These are phyloP conservation scores for Andrena flavipes DNA, from an alignment of 2,888 invertebrate species.

Conservation along the genomic window DNA sequence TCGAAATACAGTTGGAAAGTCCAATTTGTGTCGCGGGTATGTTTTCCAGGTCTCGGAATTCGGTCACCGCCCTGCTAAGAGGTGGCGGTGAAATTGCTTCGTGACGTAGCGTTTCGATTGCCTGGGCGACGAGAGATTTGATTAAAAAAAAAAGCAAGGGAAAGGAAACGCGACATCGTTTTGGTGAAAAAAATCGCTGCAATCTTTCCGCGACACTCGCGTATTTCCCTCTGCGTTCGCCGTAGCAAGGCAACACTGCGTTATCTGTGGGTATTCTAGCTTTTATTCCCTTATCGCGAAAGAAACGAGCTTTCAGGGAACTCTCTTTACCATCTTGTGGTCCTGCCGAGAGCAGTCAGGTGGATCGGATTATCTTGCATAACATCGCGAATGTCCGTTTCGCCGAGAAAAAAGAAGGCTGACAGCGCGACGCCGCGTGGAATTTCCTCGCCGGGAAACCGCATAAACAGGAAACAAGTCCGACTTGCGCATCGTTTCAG, in stretches of 20 bases:
- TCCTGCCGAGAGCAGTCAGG: not conserved
- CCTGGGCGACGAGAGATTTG: not conserved
- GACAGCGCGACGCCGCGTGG: not conserved
- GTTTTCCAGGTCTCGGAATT: not conserved
- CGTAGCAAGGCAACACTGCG: not conserved
- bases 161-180: not conserved
- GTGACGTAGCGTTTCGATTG: constrained; percentile 6
- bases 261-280: not conserved
- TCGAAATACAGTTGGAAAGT: not conserved
- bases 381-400: constrained; percentile 40
- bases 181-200: not conserved
- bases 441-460: not conserved
- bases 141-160: not conserved
- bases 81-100: constrained; percentile 27
- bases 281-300: constrained; percentile 34
- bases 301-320: constrained; percentile 30
- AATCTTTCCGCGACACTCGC: not conserved
- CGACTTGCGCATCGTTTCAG: not conserved
- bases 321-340: constrained; percentile 35
- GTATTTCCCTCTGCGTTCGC: not conserved
- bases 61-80: constrained; percentile 16
- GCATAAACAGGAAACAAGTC: not conserved
- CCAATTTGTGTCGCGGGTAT: not conserved
- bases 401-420: not conserved
- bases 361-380: constrained; percentile 2